Base-by-base conservation (phyloP, 2,888 invertebrate species). In the Diadromus collaris region DNA sequence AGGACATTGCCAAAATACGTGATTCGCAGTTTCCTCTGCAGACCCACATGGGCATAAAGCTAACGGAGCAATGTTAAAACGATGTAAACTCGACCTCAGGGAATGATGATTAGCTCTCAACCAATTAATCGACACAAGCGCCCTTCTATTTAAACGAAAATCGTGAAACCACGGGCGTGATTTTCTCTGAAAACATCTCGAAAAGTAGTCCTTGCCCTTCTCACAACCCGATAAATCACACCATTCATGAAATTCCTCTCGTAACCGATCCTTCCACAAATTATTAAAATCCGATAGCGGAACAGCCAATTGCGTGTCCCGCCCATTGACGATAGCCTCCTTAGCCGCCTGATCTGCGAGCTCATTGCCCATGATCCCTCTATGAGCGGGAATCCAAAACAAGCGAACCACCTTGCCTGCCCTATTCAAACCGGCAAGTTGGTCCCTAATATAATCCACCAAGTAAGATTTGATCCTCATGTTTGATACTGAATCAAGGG, bases 371-470 rank as follows among this genome's bases (percentile, higher is more conserved):
- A 6, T 9, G 7, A 83, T 78, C 10, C 80, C 80, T 5, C 24
- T 29, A 38, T 83, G 83, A 6, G 80, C 54, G 0, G 81, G 82
- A 21, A 82, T 67, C 82, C 83, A 83, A 9, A 77, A 65, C 4
- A 82, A 44, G 24, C 64, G 48, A 6, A 81, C 58, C 0, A 19
- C 24, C 19, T 71, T 72, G 3, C 44, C 16, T 0, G 9, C 5
- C 32, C 32, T 21, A 9, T 58, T 6, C 7, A 76, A 34, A 2
- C 41, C 16, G 38, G 19, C 65, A 0, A 76, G 7, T 7, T 56
- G 56, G 24, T 75, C 27, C 16, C 38, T 68, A 13, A 61, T 6
- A 32, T 68, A 6, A 1, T 4, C 10, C 3, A 68, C 51, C 1
- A 69, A 13, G n/a, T 75, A 75, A 2, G 69, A 34, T n/a, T 61